phyloP scores from a whole-genome alignment of 37 sponge, comb jelly and placozoan species.

The Aphrocallistes beatrix region DNA sequence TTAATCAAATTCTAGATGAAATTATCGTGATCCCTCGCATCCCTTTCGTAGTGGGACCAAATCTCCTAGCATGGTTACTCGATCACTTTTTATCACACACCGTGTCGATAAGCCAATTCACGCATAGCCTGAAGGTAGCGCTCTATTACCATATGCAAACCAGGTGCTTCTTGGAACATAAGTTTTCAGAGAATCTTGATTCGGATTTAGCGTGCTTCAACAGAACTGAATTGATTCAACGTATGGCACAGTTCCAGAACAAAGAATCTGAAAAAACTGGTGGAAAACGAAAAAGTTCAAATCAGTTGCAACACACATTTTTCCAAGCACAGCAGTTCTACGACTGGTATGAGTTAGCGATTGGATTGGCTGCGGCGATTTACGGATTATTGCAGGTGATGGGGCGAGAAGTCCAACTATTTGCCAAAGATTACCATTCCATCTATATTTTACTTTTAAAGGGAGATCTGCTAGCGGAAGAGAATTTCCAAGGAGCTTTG shows the following conservation, averaged over 20 bases:
- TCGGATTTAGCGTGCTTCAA: neutral
- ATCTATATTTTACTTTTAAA: neutral
- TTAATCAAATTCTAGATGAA: neutral
- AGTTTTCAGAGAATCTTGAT: neutral
- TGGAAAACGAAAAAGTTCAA: neutral
- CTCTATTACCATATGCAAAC: conserved; percentile 12
- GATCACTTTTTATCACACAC: neutral
- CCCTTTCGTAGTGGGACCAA: neutral
- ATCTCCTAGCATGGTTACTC: neutral
- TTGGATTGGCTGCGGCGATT: neutral
- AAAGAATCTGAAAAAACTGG: neutral
- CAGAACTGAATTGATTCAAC: neutral
- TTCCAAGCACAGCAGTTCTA: neutral
- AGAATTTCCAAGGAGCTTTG: neutral
- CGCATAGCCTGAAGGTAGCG: neutral
- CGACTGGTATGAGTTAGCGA: neutral
- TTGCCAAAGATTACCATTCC: conserved; percentile 1
- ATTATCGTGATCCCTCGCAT: neutral
- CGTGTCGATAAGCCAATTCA: neutral
- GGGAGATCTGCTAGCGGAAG: neutral
- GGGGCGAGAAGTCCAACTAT: conserved; percentile 2
- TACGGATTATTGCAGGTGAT: neutral
- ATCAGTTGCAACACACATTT: neutral
- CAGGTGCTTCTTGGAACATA: neutral
- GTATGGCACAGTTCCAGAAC: neutral